Evolutionary conservation across 35 echinoderm and acorn worm genomes (phyloP).

Genomic region (Anneissia japonica): DNA sequence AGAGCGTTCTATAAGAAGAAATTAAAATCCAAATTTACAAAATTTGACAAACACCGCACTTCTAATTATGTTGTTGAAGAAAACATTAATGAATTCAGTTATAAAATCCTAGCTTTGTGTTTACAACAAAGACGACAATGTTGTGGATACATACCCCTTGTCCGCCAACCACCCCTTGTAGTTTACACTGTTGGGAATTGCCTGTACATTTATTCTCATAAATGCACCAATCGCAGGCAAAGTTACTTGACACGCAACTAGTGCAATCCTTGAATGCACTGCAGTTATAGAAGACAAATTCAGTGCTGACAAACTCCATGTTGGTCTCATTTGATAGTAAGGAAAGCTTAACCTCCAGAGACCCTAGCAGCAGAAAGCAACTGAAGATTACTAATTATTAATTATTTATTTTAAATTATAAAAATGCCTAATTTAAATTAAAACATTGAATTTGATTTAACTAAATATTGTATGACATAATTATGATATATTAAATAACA

Average conservation of each 20-base stretch:
- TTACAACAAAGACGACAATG: no score
- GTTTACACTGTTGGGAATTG: slow-evolving; percentile 28
- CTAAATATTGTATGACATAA: no score
- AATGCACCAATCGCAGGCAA: slow-evolving; percentile 76
- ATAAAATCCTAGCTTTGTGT: no score
- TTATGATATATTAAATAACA: no score
- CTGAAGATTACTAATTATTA: no score
- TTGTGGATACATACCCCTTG: not conserved
- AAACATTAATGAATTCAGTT: no score
- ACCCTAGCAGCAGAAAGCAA: slow-evolving; percentile 23
- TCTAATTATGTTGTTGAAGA: no score
- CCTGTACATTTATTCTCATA: slow-evolving; percentile 60
- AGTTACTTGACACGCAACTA: slow-evolving; percentile 56
- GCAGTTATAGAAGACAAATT: slow-evolving; percentile 79
- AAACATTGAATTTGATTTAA: no score
- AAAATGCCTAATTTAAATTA: no score
- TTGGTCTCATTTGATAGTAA: slow-evolving; percentile 34
- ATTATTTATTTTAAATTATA: no score
- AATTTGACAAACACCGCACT: no score
- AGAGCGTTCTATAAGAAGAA: not conserved
- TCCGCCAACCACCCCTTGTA: slow-evolving; percentile 25
- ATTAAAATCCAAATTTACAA: no score
- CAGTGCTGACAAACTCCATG: slow-evolving; percentile 32
- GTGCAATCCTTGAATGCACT: slow-evolving; percentile 38
- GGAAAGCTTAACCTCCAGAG: slow-evolving; percentile 34